Percentiles rank a stretch among this genome's conserved stretches.
phyloP scores from a whole-genome alignment of 1,140 invertebrate genomes.

The Cydia pomonella region DNA sequence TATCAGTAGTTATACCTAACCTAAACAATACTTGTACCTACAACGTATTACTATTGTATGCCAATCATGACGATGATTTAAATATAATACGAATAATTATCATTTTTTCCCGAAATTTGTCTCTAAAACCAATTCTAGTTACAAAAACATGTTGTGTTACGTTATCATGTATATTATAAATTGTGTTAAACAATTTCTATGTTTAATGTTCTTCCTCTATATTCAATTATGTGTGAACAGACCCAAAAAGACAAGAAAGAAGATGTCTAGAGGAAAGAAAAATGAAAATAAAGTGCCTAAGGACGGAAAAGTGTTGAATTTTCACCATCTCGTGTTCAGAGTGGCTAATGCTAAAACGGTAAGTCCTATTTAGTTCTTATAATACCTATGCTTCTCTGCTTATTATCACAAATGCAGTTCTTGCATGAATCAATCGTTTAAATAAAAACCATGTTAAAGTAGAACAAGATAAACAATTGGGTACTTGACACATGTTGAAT shows the following conservation, averaged over 20 bases:
- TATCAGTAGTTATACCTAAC: too few species aligned
- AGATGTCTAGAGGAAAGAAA: conserved; percentile 53
- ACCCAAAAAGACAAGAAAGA: conserved; percentile 31
- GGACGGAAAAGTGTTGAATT: conserved; percentile 64
- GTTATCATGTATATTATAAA: background rate
- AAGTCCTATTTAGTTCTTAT: conserved; percentile 36
- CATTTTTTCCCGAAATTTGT: background rate
- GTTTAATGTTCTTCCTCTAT: background rate
- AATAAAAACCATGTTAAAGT: too few species aligned
- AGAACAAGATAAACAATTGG: too few species aligned
- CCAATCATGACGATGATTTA: background rate
- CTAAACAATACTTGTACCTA: too few species aligned
- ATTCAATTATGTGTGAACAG: conserved; percentile 16
- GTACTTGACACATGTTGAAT: too few species aligned
- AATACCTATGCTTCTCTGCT: too few species aligned
- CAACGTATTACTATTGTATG: background rate
- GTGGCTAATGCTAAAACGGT: conserved; percentile 72
- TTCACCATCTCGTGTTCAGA: conserved; percentile 69
- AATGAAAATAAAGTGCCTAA: conserved; percentile 19
- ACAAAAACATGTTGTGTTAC: conserved; percentile 11
- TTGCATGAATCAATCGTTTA: too few species aligned
- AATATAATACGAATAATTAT: background rate
- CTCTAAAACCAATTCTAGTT: too few species aligned
- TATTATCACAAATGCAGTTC: too few species aligned
- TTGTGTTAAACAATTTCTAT: conserved; percentile 14